These are phyloP conservation scores for Calliopsis andreniformis DNA, from an alignment of 1,140 invertebrate species.

Conservation along the genomic window DNA sequence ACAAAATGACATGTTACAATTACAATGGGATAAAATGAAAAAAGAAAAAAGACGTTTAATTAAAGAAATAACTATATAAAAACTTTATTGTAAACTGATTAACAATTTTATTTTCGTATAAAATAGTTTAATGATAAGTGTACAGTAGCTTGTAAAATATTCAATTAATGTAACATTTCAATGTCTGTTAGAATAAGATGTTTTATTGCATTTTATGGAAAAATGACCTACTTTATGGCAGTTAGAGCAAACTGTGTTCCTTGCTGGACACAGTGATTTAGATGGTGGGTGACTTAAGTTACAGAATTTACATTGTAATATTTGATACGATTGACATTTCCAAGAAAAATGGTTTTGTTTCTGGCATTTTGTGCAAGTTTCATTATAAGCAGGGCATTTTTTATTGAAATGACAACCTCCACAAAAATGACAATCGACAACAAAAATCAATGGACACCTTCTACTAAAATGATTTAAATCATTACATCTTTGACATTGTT, in stretches of 20 bases:
- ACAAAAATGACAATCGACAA: constrained; percentile 16
- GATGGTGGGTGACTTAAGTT: neutral
- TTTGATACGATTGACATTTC: neutral
- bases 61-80: neutral
- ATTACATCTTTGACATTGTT: constrained; percentile 16
- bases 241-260: neutral
- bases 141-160: too few relatives aligned
- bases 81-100: neutral
- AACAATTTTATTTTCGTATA: neutral
- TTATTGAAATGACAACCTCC: constrained; percentile 6
- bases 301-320: neutral
- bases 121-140: too few relatives aligned
- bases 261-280: constrained; percentile 11
- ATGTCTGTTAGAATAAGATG: rapidly evolving
- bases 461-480: constrained; percentile 24
- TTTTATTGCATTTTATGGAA: neutral
- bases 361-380: constrained; percentile 34
- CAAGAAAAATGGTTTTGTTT: constrained; percentile 31
- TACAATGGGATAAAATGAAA: constrained; percentile 25
- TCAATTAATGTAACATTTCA: neutral
- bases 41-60: neutral
- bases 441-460: constrained; percentile 5
- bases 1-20: constrained; percentile 9
- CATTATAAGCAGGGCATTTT: constrained; percentile 36
- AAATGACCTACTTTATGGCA: constrained; percentile 2